A percentile compares a stretch with the other conserved stretches of the same genome.
Conservation (phyloP, 2,888 invertebrate species). For the Lasioglossum villosulum region DNA sequence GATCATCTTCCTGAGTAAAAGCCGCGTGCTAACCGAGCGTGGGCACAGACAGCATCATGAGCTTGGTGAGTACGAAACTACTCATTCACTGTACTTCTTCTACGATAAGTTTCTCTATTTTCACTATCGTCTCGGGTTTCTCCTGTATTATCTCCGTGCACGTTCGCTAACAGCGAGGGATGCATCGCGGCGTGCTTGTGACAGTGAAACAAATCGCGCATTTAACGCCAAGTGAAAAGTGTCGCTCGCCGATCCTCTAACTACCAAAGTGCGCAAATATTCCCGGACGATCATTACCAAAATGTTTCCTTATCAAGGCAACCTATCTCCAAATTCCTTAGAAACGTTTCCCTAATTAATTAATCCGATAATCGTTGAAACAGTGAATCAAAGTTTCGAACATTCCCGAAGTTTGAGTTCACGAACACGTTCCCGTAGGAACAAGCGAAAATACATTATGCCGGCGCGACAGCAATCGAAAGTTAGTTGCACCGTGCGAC, state of each 20-base stretch:
- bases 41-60: conserved; percentile 83
- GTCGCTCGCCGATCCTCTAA: conserved; percentile 27
- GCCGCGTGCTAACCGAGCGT: conserved; percentile 74
- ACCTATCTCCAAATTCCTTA: not conserved
- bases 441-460: conserved; percentile 10
- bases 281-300: not conserved
- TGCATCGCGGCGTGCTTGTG: conserved; percentile 58
- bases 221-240: conserved; percentile 59
- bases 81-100: conserved; percentile 63
- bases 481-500: conserved; percentile 47
- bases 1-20: conserved; percentile 79
- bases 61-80: conserved; percentile 83
- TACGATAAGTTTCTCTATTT: conserved; percentile 42
- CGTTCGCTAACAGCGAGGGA: conserved; percentile 26
- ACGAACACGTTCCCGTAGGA: not conserved
- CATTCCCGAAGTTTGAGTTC: not conserved
- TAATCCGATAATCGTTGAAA: not conserved
- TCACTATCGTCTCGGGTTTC: conserved; percentile 32
- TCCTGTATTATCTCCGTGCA: not conserved
- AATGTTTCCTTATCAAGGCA: not conserved
- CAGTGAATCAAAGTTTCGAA: not conserved
- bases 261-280: conserved; percentile 29
- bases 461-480: conserved; percentile 37
- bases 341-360: not conserved
- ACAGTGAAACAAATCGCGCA: conserved; percentile 65